These are phyloP conservation scores for Hydriomena furcata DNA, from an alignment of 2,888 invertebrate species.

Conservation along the genomic window DNA sequence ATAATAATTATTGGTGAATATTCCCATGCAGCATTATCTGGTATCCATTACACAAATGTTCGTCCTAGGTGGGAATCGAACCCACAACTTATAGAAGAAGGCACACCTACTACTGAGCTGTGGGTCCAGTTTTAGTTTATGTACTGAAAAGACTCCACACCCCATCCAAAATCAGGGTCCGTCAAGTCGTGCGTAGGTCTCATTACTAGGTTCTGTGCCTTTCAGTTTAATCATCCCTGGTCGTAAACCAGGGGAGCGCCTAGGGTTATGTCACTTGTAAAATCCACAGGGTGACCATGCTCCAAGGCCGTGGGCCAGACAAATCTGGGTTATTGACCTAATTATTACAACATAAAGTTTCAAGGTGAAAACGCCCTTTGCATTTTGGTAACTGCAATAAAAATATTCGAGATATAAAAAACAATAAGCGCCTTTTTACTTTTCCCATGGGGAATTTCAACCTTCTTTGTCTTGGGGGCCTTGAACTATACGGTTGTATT, in stretches of 20 bases:
- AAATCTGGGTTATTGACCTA: neutral
- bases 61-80: no score
- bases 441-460: neutral
- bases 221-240: slow-evolving; percentile 44
- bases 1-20: no score
- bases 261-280: slow-evolving; percentile 34
- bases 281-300: slow-evolving; percentile 14
- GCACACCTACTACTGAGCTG: no score
- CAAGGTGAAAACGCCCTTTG: no score
- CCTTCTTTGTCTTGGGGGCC: slow-evolving; percentile 7
- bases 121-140: no score
- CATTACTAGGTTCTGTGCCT: slow-evolving; percentile 33
- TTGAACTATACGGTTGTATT: slow-evolving; percentile 17
- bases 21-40: no score
- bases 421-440: neutral
- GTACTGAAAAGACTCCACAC: slow-evolving; percentile 12
- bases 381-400: no score
- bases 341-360: no score
- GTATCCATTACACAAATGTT: no score
- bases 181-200: slow-evolving; percentile 26
- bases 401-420: neutral
- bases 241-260: slow-evolving; percentile 45
- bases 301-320: neutral
- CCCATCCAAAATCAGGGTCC: slow-evolving; percentile 18
- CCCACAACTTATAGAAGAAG: no score